Evolutionary conservation across 2,888 invertebrate species (phyloP).

Genomic region (Zygothrica quintamaculata): DNA sequence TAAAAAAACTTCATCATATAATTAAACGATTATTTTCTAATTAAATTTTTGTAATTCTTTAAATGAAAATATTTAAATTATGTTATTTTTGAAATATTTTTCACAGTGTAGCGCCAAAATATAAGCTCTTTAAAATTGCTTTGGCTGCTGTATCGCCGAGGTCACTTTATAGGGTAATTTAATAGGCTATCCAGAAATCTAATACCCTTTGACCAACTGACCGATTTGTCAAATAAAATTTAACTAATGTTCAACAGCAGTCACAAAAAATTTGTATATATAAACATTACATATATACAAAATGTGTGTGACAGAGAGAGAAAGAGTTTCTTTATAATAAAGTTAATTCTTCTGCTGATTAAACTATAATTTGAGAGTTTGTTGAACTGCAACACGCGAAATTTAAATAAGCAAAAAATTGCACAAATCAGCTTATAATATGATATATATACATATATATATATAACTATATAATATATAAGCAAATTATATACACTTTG

Average conservation of each 20-base stretch:
- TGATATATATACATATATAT: neutral
- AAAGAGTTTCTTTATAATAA: neutral
- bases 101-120: neutral
- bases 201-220: slow-evolving; percentile 63
- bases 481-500: too few species aligned
- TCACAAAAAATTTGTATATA: neutral
- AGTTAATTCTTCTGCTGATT: slow-evolving; percentile 38
- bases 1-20: too few species aligned
- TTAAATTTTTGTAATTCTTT: too few species aligned
- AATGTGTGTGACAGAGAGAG: too few species aligned
- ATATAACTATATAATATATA: too few species aligned
- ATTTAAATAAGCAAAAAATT: slow-evolving; percentile 36
- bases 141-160: slow-evolving; percentile 37
- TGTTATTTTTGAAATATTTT: neutral
- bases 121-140: too few species aligned
- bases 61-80: too few species aligned
- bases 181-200: slow-evolving; percentile 36
- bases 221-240: slow-evolving; percentile 38
- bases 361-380: slow-evolving; percentile 67
- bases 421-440: slow-evolving; percentile 57
- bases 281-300: too few species aligned
- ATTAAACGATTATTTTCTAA: too few species aligned
- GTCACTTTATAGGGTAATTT: slow-evolving; percentile 42
- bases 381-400: slow-evolving; percentile 65
- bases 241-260: slow-evolving; percentile 14